Conservation (phyloP, 2,888 invertebrate genomes). For the Palloptera scutellata region DNA sequence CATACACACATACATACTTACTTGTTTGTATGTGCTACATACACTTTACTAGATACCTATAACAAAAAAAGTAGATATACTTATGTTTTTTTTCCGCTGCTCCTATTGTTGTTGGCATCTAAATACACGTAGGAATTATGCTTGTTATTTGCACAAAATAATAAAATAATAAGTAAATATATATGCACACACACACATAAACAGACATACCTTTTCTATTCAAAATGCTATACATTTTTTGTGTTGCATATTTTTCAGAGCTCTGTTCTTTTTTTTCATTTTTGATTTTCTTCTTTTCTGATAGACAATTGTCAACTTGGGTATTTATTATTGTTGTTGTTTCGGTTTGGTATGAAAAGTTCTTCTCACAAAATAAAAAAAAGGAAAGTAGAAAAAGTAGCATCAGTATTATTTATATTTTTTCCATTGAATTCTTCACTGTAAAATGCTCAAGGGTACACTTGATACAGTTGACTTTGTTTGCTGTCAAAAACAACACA, state of each 20-base stretch:
- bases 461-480: constrained; percentile 16
- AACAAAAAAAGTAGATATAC: too few species aligned
- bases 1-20: background rate
- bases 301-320: constrained; percentile 44
- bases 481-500: too few species aligned
- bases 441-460: constrained; percentile 30
- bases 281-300: constrained; percentile 32
- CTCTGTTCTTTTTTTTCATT: constrained; percentile 24
- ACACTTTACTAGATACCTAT: constrained; percentile 6
- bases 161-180: constrained; percentile 32
- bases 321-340: constrained; percentile 18
- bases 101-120: background rate
- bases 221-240: constrained; percentile 27
- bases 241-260: background rate
- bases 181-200: background rate
- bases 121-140: constrained; percentile 5
- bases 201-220: background rate
- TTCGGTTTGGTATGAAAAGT: constrained; percentile 18
- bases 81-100: too few species aligned
- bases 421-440: constrained; percentile 10
- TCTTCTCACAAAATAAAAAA: constrained; percentile 12
- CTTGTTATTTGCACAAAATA: constrained; percentile 19
- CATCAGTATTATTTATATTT: constrained; percentile 21
- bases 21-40: background rate
- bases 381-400: background rate